Base-by-base conservation (phyloP, 2,113 vertebrate genomes). In the Pachypanchax playfairii region DNA sequence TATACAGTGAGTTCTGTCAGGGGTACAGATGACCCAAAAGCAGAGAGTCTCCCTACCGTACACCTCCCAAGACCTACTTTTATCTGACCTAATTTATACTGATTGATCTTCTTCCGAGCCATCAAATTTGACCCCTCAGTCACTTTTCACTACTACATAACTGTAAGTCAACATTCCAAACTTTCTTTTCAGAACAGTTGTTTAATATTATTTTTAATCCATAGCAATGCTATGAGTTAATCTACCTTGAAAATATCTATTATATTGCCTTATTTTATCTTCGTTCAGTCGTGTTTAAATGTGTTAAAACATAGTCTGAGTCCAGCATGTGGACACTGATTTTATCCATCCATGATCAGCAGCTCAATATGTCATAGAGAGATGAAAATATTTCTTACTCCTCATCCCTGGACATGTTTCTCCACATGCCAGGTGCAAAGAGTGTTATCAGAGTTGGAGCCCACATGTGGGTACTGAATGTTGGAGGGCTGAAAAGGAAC, bases 21-120 rank as follows among this genome's bases (percentile, higher is more conserved):
- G 73, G 84, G 83, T 70, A 80, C 55, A 70, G 59, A 79, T 91
- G 88, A 89, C 89, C 89, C 86, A 89, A 91, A 90, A 87, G 79
- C 70, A 86, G 73, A 80, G 53, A 66, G 48, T 60, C 73, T 75
- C 70, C 78, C 82, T 70, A 73, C 65, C 39, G 29, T 73, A 60
- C 55, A 72, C 80, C 86, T 85, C 86, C 62, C 1, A 72, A 85
- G 86, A 86, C 84, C 75, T 81, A 64, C 57, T 66, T 67, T 66
- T 75, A 79, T 72, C 65, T 91, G 91, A 86, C 91, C 91, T 82
- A 75, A 83, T 91, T 92, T 68, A 72, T n/a, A 72, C 68, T 73
- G 81, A 86, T 79, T 89, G 85, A 90, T 89, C 86, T 78, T 74
- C 47, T 74, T 88, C 87, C 87, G 88, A 81, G 58, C 65, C 62